These are phyloP conservation scores for Asobara japonica DNA, from an alignment of 1,140 invertebrate species.

Conservation along the genomic window DNA sequence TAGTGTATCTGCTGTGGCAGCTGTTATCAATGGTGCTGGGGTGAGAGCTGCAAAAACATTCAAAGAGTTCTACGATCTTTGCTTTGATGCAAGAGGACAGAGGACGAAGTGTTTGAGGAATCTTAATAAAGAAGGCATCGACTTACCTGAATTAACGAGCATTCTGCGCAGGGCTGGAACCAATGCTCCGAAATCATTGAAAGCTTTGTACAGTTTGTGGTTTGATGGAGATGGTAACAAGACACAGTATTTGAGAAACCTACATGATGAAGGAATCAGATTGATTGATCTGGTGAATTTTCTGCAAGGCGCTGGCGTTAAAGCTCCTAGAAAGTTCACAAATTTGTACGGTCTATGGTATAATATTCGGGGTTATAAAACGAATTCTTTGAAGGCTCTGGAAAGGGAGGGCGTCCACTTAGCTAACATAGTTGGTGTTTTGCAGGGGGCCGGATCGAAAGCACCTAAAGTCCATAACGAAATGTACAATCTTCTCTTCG, in stretches of 20 bases:
- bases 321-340: conserved; percentile 40
- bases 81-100: conserved; percentile 42
- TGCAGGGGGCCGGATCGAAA: conserved; percentile 28
- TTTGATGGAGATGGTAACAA: not conserved
- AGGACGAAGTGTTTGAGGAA: conserved; percentile 37
- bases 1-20: conserved; percentile 32
- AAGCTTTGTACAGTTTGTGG: not conserved
- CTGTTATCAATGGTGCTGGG: conserved; percentile 46
- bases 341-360: conserved; percentile 44
- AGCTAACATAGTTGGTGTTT: not conserved
- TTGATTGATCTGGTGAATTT: conserved; percentile 39
- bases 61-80: conserved; percentile 43
- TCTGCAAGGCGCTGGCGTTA: conserved; percentile 44
- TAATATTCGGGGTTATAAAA: conserved; percentile 37
- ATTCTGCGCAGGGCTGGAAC: not conserved
- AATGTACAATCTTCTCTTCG: conserved; percentile 40
- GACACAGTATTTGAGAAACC: not conserved
- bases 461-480: conserved; percentile 38
- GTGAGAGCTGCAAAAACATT: conserved; percentile 40
- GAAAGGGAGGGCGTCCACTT: not conserved
- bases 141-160: not conserved
- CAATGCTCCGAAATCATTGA: not conserved
- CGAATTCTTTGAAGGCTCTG: conserved; percentile 31
- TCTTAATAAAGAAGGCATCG: conserved; percentile 40
- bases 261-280: not conserved